These are phyloP conservation scores for Saimiri boliviensis DNA, from an alignment of 2,113 vertebrate species.

Conservation along the genomic window DNA sequence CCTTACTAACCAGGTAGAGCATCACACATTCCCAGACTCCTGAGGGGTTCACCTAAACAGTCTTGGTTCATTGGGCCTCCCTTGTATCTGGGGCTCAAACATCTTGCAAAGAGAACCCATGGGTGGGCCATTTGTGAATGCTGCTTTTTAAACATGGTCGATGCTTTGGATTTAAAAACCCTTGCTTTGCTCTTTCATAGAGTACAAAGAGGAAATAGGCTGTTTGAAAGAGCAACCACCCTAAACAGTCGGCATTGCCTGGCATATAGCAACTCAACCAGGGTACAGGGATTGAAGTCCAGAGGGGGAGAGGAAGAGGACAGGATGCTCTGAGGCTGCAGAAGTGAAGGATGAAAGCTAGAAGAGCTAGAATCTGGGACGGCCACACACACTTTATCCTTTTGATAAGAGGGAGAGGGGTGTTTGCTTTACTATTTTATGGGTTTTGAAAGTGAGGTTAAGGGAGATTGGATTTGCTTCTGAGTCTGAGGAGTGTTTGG, in stretches of 20 bases:
- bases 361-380: not conserved
- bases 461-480: not conserved
- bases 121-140: slow-evolving; percentile 57
- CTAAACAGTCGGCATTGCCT: not conserved
- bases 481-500: not conserved
- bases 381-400: not conserved
- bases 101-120: slow-evolving; percentile 37
- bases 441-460: not conserved
- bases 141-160: not conserved
- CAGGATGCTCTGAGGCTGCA: not conserved
- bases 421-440: not conserved
- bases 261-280: not conserved
- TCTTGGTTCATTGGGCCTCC: not conserved
- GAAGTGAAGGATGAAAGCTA: not conserved
- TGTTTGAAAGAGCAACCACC: not conserved
- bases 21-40: slow-evolving; percentile 55
- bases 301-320: not conserved
- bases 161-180: not conserved
- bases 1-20: slow-evolving; percentile 49
- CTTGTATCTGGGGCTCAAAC: not conserved
- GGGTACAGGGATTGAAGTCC: not conserved
- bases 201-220: not conserved
- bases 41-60: slow-evolving; percentile 63
- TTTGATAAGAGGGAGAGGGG: not conserved
- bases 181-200: not conserved